Conservation (phyloP, 2,113 vertebrate species). For the Sphaerodactylus townsendi region DNA sequence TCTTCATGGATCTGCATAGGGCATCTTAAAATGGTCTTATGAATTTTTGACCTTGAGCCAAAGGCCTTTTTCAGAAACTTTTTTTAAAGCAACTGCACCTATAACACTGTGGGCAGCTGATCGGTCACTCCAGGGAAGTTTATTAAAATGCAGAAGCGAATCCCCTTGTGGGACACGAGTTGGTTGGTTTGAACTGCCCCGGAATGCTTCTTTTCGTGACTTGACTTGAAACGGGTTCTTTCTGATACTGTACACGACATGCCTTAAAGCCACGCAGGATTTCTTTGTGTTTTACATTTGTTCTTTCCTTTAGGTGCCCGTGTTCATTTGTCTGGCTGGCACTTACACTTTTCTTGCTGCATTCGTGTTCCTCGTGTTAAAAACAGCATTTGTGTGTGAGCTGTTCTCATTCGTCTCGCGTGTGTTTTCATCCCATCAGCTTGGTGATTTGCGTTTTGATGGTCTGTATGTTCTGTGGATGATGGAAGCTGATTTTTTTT, state of each 20-base stretch:
- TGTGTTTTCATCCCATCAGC: constrained; percentile 35
- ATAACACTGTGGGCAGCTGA: not conserved
- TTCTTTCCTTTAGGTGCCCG: constrained; percentile 75
- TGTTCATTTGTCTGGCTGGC: constrained; percentile 76
- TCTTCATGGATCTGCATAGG: too few relatives aligned
- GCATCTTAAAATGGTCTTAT: not conserved
- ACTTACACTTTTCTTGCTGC: constrained; percentile 73
- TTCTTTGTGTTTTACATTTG: constrained; percentile 46
- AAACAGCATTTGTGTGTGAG: constrained; percentile 49
- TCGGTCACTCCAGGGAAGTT: not conserved
- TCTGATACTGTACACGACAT: constrained; percentile 25
- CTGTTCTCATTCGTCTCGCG: constrained; percentile 45
- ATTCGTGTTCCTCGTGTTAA: constrained; percentile 54
- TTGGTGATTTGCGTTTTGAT: not conserved
- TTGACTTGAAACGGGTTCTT: constrained; percentile 16
- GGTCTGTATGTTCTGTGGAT: constrained; percentile 27
- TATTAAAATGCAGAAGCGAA: not conserved
- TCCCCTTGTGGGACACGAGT: constrained; percentile 9
- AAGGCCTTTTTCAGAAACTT: not conserved
- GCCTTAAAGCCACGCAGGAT: constrained; percentile 6
- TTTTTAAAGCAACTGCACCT: not conserved
- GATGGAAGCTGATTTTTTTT: constrained; percentile 1
- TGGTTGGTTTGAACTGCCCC: constrained; percentile 72
- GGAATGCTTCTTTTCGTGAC: not conserved
- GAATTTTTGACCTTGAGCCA: too few relatives aligned